Evolutionary conservation across 2,888 invertebrate species (phyloP), one percentile per base, ranked within the genome.

Genomic region (Hemicrepidius hirtus): DNA sequence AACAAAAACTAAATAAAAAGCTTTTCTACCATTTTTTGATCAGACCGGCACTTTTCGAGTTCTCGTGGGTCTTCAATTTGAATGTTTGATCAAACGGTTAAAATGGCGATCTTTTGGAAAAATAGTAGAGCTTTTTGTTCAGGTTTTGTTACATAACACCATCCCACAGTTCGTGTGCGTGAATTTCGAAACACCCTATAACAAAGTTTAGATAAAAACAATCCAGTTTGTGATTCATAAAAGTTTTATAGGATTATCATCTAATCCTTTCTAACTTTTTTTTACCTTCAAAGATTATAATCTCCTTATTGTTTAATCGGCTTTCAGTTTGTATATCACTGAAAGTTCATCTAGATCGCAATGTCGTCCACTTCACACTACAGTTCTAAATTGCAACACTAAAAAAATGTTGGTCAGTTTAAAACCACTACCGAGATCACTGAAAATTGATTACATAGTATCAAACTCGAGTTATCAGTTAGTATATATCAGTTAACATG

Each of bases 361-460:
- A 21, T 32, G 28, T 55, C 35, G 16, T 16, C 50, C 28, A 28
- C 57, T 66, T 66, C 57, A 41, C 55, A 37, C 50, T 50, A 49
- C 32, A 65, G 20, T 40, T 20, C 32, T 35, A 64, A 64, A 50
- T 50, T 50, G 18, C 37, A 41, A 28, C 37, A 18, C 12, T 41
- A 55, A 57, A 57, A 66, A 55, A 57, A 35, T n/a, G 16, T 35
- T 35, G 16, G 55, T 16, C 57, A 32, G 18, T n/a, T 35, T n/a
- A 10, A 57, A 37, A 32, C 57, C 12, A 57, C 57, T 20, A 37
- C 35, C 57, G 37, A 66, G 66, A 66, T 66, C 66, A 37, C 44
- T 57, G 53, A 66, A 66, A 66, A 66, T 66, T 66, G 66, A 66
- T 66, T 66, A 44, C 32, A 32, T 16, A 32, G 37, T 66, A 66